These are phyloP conservation scores for Marmota monax DNA, from an alignment of 2,113 vertebrate species.

Conservation along the genomic window DNA sequence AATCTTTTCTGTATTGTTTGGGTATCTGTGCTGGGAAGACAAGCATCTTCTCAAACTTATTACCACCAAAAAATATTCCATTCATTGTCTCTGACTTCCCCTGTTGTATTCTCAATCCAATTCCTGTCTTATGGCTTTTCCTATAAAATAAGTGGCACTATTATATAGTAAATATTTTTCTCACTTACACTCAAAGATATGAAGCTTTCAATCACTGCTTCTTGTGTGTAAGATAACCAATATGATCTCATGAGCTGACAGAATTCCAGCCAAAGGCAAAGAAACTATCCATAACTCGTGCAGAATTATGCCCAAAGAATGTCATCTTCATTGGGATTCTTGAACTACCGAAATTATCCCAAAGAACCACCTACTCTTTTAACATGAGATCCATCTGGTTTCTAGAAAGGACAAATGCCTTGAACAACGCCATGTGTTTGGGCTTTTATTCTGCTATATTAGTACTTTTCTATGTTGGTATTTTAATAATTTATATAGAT, in stretches of 20 bases:
- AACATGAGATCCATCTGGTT: not conserved
- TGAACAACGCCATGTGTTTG: constrained; percentile 30
- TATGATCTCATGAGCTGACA: not conserved
- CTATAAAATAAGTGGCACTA: not conserved
- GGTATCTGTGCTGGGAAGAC: too few relatives aligned
- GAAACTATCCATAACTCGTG: not conserved
- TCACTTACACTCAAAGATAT: constrained; percentile 40
- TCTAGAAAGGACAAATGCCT: not conserved
- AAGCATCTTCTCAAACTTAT: not conserved
- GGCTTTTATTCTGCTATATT: not conserved
- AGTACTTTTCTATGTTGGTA: not conserved
- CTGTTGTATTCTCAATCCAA: not conserved
- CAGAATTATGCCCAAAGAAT: not conserved
- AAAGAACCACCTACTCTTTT: not conserved
- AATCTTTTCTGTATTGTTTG: too few relatives aligned
- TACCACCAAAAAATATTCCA: not conserved
- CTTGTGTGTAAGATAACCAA: not conserved
- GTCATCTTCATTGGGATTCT: not conserved
- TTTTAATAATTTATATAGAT: constrained; percentile 22
- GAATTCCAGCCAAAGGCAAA: not conserved
- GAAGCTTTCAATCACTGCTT: not conserved
- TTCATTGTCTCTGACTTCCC: not conserved
- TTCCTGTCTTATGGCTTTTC: not conserved
- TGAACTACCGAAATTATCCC: constrained; percentile 4
- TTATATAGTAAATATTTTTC: not conserved